Percentiles rank a stretch among this genome's conserved stretches.
Conservation (phyloP, 2,113 vertebrate species). For the Leptodactylus fuscus region DNA sequence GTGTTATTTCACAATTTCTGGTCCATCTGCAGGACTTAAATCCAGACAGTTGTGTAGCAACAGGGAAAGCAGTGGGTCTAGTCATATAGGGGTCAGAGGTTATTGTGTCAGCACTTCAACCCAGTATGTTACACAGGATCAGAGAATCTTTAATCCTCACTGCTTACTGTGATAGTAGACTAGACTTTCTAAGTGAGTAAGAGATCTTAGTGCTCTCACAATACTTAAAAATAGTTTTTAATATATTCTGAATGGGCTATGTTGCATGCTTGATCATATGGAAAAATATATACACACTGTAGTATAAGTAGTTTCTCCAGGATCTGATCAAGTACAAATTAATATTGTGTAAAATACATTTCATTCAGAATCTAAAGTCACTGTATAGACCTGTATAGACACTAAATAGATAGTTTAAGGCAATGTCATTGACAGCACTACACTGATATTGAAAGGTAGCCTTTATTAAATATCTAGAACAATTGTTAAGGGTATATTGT, state of each 20-base stretch:
- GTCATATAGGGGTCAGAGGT: constrained; percentile 1
- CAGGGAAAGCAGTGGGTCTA: constrained; percentile 1
- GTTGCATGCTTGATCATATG: neutral
- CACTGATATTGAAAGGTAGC: neutral
- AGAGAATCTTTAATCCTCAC: neutral
- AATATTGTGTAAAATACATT: neutral
- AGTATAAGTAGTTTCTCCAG: no score
- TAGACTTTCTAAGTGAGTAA: neutral
- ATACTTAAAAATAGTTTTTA: neutral
- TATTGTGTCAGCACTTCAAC: neutral
- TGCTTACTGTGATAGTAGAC: neutral
- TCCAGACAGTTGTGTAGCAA: neutral
- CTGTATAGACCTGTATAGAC: no score
- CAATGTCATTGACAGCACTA: neutral
- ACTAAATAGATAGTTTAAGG: neutral
- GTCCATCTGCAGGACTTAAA: neutral
- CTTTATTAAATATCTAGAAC: neutral
- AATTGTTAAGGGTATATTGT: no score
- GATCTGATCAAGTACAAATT: no score
- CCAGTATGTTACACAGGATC: constrained; percentile 10
- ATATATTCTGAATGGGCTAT: neutral
- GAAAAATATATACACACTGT: no score
- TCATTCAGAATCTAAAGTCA: neutral
- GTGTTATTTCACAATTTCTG: neutral
- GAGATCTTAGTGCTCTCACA: neutral